Conservation (phyloP, 2,113 vertebrate species). For the Cettia cetti region DNA sequence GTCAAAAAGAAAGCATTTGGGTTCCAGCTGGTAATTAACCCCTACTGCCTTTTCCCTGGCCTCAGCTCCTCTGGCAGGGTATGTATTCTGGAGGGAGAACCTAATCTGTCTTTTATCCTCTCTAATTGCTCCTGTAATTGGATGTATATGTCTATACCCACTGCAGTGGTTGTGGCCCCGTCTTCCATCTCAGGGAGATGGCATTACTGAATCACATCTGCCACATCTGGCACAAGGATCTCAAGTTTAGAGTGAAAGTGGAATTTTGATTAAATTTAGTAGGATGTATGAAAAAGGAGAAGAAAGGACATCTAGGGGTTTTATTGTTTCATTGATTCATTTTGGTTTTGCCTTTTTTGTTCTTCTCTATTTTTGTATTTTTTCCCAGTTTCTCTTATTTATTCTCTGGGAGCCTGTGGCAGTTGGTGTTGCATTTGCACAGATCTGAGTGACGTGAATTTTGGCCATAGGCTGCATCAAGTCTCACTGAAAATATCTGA, state of each 20-base stretch:
- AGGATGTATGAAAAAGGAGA: neutral
- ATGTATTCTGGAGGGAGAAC: neutral
- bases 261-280: neutral
- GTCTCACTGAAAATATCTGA: neutral
- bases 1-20: neutral
- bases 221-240: neutral
- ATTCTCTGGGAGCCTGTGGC: neutral
- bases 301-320: neutral
- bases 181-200: neutral
- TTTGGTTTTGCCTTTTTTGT: neutral
- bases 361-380: neutral
- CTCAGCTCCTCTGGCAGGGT: neutral
- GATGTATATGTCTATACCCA: neutral
- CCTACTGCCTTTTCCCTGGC: neutral
- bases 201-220: neutral
- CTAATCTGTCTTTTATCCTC: neutral
- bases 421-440: neutral
- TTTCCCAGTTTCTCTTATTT: neutral
- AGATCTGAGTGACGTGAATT: neutral
- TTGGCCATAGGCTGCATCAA: neutral
- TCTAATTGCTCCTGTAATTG: neutral
- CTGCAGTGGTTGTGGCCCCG: neutral
- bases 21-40: slow-evolving; percentile 10
- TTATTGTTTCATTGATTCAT: neutral
- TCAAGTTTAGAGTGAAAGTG: neutral